Evolutionary conservation across 2,888 invertebrate species (phyloP).

Genomic region (Diaphora mendica): DNA sequence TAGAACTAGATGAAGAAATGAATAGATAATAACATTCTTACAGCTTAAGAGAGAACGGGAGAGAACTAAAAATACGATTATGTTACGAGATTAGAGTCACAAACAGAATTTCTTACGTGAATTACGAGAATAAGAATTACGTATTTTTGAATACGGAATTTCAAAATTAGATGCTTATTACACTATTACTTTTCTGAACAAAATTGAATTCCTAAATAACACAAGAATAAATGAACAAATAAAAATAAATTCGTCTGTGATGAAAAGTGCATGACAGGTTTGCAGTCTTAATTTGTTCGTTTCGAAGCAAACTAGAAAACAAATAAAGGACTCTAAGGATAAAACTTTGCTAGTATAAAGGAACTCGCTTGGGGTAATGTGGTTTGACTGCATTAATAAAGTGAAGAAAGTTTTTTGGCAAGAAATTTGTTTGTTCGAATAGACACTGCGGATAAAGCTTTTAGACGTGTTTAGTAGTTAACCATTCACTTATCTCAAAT

Average conservation of each 20-base stretch:
- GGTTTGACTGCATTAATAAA: constrained; percentile 77
- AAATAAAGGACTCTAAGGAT: background rate
- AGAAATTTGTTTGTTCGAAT: constrained; percentile 59
- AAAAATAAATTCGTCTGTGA: background rate
- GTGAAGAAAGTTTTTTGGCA: constrained; percentile 78
- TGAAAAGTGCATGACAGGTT: background rate
- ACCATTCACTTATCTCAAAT: constrained; percentile 34
- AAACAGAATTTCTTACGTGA: background rate
- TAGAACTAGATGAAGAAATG: background rate
- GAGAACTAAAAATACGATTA: background rate
- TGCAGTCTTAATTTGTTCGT: background rate
- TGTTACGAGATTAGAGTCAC: background rate
- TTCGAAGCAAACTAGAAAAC: background rate
- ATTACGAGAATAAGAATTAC: background rate
- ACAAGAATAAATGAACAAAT: no score
- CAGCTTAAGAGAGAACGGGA: background rate
- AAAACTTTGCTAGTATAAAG: constrained; percentile 60
- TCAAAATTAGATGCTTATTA: background rate
- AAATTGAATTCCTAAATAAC: background rate
- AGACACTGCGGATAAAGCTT: constrained; percentile 49
- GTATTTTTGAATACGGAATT: background rate
- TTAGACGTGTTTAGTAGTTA: constrained; percentile 50
- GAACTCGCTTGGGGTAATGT: constrained; percentile 71
- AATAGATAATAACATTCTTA: background rate
- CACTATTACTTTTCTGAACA: background rate